A percentile compares a stretch with the other conserved stretches of the same genome.
These are phyloP conservation scores for Harpalus rufipes DNA, from an alignment of 2,888 invertebrate genomes.

Conservation along the genomic window DNA sequence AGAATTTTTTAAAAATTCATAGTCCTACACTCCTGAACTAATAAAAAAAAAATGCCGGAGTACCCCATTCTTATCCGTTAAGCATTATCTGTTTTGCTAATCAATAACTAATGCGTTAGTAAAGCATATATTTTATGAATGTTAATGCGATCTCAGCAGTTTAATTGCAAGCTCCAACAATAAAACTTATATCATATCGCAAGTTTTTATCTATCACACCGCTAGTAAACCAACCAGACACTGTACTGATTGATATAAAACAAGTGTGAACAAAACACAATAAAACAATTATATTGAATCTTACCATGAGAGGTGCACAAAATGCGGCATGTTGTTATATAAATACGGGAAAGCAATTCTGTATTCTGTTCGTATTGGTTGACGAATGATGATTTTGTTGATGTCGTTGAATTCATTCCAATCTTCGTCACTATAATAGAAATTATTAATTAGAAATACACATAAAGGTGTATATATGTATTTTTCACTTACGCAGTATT, in stretches of 20 bases:
- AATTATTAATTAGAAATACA: slow-evolving; percentile 48
- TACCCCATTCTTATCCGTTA: too few relatives aligned
- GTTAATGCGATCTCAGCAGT: slow-evolving; percentile 81
- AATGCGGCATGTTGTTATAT: slow-evolving; percentile 99
- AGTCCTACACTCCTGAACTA: too few relatives aligned
- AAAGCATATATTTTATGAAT: slow-evolving; percentile 68
- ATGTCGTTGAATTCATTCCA: slow-evolving; percentile 99
- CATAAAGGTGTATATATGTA: background rate
- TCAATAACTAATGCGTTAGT: too few relatives aligned
- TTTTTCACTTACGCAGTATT: slow-evolving; percentile 87
- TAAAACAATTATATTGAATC: slow-evolving; percentile 73
- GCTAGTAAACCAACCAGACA: slow-evolving; percentile 78
- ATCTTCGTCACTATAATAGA: slow-evolving; percentile 92
- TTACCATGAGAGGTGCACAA: slow-evolving; percentile 98
- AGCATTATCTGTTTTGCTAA: too few relatives aligned
- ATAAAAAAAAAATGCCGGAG: too few relatives aligned
- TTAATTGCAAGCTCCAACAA: slow-evolving; percentile 76
- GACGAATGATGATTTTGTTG: slow-evolving; percentile 99
- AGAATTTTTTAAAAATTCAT: too few relatives aligned
- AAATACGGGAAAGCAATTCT: slow-evolving; percentile 99
- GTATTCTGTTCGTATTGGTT: slow-evolving; percentile 99
- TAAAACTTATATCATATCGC: slow-evolving; percentile 79
- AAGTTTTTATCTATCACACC: slow-evolving; percentile 79
- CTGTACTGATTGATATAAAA: slow-evolving; percentile 75
- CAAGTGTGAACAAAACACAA: slow-evolving; percentile 73